Base-by-base conservation (phyloP, 2,888 invertebrate genomes). In the Stomorhina lunata region DNA sequence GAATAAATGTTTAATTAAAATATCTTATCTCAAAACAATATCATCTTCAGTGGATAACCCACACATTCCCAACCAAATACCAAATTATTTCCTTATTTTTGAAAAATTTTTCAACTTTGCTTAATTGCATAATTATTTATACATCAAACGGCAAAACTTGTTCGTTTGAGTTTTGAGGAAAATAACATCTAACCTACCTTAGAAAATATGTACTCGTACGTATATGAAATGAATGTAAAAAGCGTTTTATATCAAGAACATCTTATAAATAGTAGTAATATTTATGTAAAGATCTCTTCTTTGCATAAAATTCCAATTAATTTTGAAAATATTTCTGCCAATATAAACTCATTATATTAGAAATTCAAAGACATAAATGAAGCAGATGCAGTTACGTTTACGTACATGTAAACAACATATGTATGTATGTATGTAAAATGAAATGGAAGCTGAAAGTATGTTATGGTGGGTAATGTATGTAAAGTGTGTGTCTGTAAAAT, bases 301-400 rank as follows among this genome's bases (percentile, higher is more conserved):
- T 82, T 82, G 82, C 82, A 82, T 82, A 82, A 82, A 82, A 82
- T 79, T 82, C 82, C 82, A 82, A 82, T 82, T 82, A 82, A 82
- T 82, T 79, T 75, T 55, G 32, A 69, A 75, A 73, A 77, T 61
- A 61, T 59, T 71, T 59, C 76, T 75, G 63, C 78, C 59, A 73
- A 81, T 71, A 69, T 20, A 75, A 71, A 81, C 82, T 82, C 82
- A 79, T 82, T 82, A 82, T 76, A 59, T 55, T 45, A 61, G 65
- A 5, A 43, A 48, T 73, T 81, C 81, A 77, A 73, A 72, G 17
- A 12, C 15, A 45, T 3, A 68, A 45, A 50, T 25, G 32, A n/a
- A 15, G 27, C 27, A 32, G 3, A 55, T 40, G 55, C 22, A 25
- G 2, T 40, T 7, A 22, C 2, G 59, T n/a, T 4, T 9, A 75